phyloP scores from a whole-genome alignment of 2,888 invertebrate species.

The Caenorhabditis sp. region DNA sequence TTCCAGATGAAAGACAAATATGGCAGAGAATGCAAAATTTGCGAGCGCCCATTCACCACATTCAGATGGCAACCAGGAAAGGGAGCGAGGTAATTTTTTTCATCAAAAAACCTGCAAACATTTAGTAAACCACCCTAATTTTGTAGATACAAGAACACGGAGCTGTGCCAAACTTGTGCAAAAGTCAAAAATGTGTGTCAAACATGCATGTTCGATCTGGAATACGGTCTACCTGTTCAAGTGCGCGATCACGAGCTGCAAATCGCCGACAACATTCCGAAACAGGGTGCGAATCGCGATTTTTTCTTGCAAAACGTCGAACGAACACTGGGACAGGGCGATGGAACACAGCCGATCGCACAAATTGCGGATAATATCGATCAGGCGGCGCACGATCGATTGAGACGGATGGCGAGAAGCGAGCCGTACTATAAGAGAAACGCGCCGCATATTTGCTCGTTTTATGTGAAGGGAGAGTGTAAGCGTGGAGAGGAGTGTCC shows the following conservation, averaged over 20 bases:
- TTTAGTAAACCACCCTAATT: not conserved
- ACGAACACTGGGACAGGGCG: conserved; percentile 71
- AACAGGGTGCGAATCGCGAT: conserved; percentile 92
- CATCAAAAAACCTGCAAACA: not conserved
- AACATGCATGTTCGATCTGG: conserved; percentile 90
- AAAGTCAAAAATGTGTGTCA: conserved; percentile 94
- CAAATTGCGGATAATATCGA: conserved; percentile 72
- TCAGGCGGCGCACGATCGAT: conserved; percentile 46
- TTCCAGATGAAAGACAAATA: conserved; percentile 89
- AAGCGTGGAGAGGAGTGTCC: conserved; percentile 95
- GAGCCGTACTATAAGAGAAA: conserved; percentile 94
- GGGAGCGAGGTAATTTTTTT: conserved; percentile 71
- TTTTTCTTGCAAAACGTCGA: conserved; percentile 49
- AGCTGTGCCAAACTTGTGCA: conserved; percentile 93
- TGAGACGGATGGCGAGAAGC: conserved; percentile 80
- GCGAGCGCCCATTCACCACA: conserved; percentile 90
- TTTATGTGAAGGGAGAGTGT: conserved; percentile 98
- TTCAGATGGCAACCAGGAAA: conserved; percentile 95
- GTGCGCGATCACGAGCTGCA: conserved; percentile 89
- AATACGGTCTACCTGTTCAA: conserved; percentile 81
- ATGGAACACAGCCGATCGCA: conserved; percentile 73
- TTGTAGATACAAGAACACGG: conserved; percentile 87
- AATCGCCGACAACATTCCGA: conserved; percentile 87
- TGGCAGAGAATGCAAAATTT: conserved; percentile 95
- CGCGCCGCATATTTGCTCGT: conserved; percentile 92